A percentile compares a stretch with the other conserved stretches of the same genome.
Evolutionary conservation across 2,113 vertebrate species (phyloP).

Genomic region (Pseudois nayaur): DNA sequence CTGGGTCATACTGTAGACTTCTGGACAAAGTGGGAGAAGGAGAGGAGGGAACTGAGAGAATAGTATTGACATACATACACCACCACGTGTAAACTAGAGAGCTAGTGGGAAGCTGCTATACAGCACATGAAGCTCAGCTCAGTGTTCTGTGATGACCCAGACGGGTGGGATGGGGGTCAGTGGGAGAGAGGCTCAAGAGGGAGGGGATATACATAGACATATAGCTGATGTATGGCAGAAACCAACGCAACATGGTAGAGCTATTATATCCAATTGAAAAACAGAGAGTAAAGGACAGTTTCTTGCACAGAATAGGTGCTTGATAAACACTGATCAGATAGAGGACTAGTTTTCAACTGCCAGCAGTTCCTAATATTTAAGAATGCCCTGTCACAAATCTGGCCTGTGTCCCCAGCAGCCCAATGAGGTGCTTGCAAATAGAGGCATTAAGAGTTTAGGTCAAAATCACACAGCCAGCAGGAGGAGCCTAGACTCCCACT

Average conservation of each 20-base stretch:
- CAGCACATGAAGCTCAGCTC: not conserved
- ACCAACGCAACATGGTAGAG: accelerated
- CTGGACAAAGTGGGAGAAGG: not conserved
- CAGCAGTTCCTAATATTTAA: not conserved
- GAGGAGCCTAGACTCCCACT: not conserved
- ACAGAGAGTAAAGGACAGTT: not conserved
- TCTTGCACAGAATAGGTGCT: not conserved
- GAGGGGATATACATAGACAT: accelerated
- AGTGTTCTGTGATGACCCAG: not conserved
- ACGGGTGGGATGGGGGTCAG: accelerated
- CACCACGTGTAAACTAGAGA: not conserved
- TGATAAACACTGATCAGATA: not conserved
- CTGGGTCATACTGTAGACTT: not conserved
- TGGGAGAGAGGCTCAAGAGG: not conserved
- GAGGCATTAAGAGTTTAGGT: not conserved
- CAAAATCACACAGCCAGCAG: not conserved
- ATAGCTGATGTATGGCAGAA: not conserved
- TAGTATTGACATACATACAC: not conserved
- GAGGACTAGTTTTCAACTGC: not conserved
- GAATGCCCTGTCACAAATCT: not conserved
- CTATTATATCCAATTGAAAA: not conserved
- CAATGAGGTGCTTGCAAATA: not conserved
- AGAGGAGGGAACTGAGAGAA: not conserved
- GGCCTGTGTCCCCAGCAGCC: not conserved
- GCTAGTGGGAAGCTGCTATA: not conserved